phyloP scores from a whole-genome alignment of 1,140 invertebrate species.

The Diachasmimorpha longicaudata region DNA sequence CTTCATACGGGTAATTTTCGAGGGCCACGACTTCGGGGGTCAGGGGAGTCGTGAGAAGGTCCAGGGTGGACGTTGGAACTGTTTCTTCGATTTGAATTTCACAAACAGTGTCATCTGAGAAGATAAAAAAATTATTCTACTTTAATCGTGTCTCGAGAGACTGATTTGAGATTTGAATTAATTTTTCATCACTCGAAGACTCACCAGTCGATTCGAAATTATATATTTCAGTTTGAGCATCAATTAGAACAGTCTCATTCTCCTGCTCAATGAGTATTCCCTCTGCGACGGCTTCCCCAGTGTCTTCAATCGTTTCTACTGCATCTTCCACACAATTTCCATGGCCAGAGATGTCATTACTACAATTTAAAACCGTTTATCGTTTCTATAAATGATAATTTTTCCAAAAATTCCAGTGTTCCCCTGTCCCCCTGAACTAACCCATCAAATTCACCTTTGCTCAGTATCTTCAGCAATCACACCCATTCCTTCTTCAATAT shows the following conservation, averaged over 20 bases:
- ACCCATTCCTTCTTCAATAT: background rate
- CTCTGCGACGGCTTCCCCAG: constrained; percentile 29
- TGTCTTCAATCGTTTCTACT: constrained; percentile 29
- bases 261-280: constrained; percentile 25
- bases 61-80: constrained; percentile 44
- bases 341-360: background rate
- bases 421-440: no score
- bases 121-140: background rate
- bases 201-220: constrained; percentile 41
- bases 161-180: background rate
- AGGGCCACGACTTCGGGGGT: constrained; percentile 61
- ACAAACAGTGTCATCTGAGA: constrained; percentile 34
- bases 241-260: constrained; percentile 32
- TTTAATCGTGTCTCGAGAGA: no score
- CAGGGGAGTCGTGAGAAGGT: constrained; percentile 62
- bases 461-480: background rate
- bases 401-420: background rate
- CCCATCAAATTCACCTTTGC: background rate
- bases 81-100: constrained; percentile 36
- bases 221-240: constrained; percentile 44
- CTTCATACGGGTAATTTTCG: constrained; percentile 63
- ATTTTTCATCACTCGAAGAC: background rate
- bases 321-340: constrained; percentile 25
- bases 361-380: background rate
- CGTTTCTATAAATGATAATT: background rate